Evolutionary conservation across 1,140 invertebrate species (phyloP), one percentile per base, ranked within the genome.

Genomic region (Macrotrachela quadricornifera): DNA sequence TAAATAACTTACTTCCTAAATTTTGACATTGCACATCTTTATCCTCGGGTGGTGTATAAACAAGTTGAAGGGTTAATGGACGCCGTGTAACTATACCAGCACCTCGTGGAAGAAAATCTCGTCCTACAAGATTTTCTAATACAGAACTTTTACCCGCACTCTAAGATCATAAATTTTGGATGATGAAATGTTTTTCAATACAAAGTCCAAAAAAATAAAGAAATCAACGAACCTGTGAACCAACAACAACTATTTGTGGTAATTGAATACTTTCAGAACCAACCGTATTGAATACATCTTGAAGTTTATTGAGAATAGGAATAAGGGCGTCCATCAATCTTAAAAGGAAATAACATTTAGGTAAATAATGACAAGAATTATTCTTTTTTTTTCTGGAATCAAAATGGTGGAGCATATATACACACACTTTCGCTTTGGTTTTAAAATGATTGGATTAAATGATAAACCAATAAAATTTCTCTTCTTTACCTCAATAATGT

Each of bases 91-190:
- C 91, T 64, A 97, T 96, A 10, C 94, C 94, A 49, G 81, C 82
- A 42, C 94, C 94, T 61, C 94, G 74, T 13, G 94, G 94, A 49
- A 99, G 71, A 73, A 99, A 99, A 49, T 91, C 91, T 52, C 81
- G 78, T 0, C 94, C 92, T n/a, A 99, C 94, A 18, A 99, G 73
- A 69, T 85, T 85, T 71, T 99, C 94, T 59, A 99, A 80, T 11
- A 99, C 92, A 39, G 94, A 99, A 76, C 90, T 96, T 73, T 99
- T 99, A 44, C 94, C 94, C 50, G 92, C 91, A 73, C 91, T 96
- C 87, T 97, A 69, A 61, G 62, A 41, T 46, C 36, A 53, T 49
- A 59, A 36, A 36, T 55, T 51, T 50, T 42, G 15, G 10, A 18
- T 40, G 15, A 30, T 39, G 38, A 46, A 30, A 13, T 14, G 8